These are phyloP conservation scores for Pseudopipra pipra DNA, from an alignment of 2,113 vertebrate species.

Conservation along the genomic window DNA sequence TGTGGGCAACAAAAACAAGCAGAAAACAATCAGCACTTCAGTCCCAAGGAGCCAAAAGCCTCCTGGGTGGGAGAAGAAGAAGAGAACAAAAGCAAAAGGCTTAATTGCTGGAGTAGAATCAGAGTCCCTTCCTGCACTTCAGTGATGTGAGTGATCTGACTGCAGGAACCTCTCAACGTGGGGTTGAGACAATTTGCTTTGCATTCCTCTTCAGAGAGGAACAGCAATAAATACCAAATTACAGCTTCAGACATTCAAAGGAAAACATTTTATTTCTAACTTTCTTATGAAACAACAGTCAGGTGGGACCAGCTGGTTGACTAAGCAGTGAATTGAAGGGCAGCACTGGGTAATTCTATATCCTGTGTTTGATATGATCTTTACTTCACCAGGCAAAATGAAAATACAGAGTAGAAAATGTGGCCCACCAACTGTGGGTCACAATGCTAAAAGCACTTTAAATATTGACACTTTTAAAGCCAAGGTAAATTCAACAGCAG, in stretches of 20 bases:
- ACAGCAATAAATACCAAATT: neutral
- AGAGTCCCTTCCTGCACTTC: neutral
- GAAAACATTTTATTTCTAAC: neutral
- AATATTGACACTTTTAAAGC: neutral
- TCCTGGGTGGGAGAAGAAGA: neutral
- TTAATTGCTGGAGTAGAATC: neutral
- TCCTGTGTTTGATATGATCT: neutral
- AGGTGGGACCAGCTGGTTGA: neutral
- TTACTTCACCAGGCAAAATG: neutral
- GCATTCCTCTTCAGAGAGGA: neutral
- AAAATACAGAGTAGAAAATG: neutral
- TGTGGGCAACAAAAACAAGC: neutral
- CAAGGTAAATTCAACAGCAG: slow-evolving; percentile 9
- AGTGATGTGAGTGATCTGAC: neutral
- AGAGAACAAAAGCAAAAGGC: neutral
- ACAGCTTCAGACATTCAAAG: neutral
- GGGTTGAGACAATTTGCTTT: neutral
- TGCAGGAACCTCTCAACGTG: neutral
- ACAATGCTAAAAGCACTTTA: neutral
- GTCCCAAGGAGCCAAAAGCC: neutral
- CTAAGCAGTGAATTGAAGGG: neutral
- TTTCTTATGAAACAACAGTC: neutral
- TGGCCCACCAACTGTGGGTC: neutral
- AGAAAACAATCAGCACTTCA: neutral
- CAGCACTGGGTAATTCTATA: neutral